Conservation (phyloP, 2,797 vertebrate genomes). For the Psittacula derbiana region DNA sequence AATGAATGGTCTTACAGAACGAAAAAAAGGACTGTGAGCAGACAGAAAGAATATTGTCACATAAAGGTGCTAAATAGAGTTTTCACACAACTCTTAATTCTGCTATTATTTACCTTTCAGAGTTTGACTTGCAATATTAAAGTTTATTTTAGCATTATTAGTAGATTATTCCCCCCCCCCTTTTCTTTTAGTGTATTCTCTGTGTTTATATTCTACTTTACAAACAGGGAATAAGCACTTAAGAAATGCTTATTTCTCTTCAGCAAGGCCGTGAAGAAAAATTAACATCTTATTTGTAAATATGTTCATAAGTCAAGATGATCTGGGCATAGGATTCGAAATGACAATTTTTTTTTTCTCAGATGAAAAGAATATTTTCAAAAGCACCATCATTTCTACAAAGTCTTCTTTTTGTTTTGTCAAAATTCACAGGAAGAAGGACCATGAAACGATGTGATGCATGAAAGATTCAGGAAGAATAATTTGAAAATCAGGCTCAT, state of each 20-base stretch:
- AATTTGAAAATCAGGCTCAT: constrained; percentile 22
- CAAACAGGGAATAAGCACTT: not conserved
- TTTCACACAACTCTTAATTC: not conserved
- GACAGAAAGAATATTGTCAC: not conserved
- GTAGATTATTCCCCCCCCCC: not conserved
- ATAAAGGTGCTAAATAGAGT: not conserved
- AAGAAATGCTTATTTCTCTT: not conserved
- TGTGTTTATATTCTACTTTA: not conserved
- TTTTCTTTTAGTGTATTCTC: not conserved
- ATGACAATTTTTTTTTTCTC: not conserved
- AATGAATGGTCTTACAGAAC: not conserved
- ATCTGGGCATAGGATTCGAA: not conserved
- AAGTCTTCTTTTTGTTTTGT: not conserved
- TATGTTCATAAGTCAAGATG: not conserved
- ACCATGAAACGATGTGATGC: not conserved
- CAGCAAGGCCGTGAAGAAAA: not conserved
- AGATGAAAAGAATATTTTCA: not conserved
- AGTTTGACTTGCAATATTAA: not conserved
- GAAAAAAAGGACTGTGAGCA: not conserved
- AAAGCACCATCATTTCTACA: not conserved
- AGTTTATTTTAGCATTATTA: not conserved
- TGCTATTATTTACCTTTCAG: not conserved
- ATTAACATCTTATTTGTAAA: not conserved
- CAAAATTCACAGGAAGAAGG: not conserved
- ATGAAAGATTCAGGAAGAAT: constrained; percentile 22